Evolutionary conservation across 1,140 invertebrate species (phyloP), one percentile per base, ranked within the genome.

Genomic region (Calosoma granatense): DNA sequence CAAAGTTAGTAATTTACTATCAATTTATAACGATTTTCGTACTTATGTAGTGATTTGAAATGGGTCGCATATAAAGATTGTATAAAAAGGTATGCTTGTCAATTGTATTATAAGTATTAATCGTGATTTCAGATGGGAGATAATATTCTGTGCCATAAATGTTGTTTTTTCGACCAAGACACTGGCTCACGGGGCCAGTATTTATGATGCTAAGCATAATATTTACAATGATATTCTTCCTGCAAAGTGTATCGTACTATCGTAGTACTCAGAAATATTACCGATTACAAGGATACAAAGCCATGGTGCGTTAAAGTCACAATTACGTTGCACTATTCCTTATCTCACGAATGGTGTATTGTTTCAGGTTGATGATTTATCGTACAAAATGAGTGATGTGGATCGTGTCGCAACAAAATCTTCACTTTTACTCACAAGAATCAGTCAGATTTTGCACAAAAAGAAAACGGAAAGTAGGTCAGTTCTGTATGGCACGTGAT

Each of bases 271-370:
- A 47, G 41, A 47, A 73, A 54, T 71, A 71, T 54, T 71, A 72
- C 56, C 62, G 74, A 64, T 73, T 70, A 59, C 57, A 71, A 36
- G 70, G 67, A 30, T 76, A 76, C 43, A 47, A 47, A 17, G 4
- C 9, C 9, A 47, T 17, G 41, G 41, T 47, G 17, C 15, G 15
- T 47, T 30, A 6, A n/a, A n/a, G n/a, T n/a, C n/a, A n/a, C n/a
- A n/a, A n/a, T n/a, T n/a, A n/a, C 41, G 6, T 47, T 17, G 17
- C 15, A 47, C 17, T 17, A 47, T 47, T 47, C 17, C 9, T 47
- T 11, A 47, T 47, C 17, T 47, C 9, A 47, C 15, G n/a, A 36
- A 11, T 47, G n/a, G n/a, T n/a, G n/a, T n/a, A n/a, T 17, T 11
- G 17, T 47, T 47, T 6, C 17, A 47, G 41, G 4, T 47, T 11